Percentiles rank a stretch among this genome's conserved stretches.
phyloP scores from a whole-genome alignment of 1,140 invertebrate genomes.

The Penaeus japonicus region DNA sequence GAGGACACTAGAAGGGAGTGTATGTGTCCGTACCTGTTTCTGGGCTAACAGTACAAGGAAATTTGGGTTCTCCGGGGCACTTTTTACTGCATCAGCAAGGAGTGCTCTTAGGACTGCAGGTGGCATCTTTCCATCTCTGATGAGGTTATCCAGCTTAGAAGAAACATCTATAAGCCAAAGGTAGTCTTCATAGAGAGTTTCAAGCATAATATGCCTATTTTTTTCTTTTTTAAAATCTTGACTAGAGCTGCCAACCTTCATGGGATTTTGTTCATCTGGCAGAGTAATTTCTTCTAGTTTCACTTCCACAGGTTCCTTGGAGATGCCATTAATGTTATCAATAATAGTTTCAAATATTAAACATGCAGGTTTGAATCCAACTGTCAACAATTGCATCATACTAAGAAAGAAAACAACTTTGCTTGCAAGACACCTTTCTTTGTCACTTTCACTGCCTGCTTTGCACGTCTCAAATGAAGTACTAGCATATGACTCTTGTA shows the following conservation, averaged over 20 bases:
- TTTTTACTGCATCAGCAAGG: background rate
- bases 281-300: conserved; percentile 22
- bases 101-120: conserved; percentile 4
- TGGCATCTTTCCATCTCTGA: background rate
- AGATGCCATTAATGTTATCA: conserved; percentile 18
- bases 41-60: conserved; percentile 30
- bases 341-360: conserved; percentile 48
- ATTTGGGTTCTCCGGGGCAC: conserved; percentile 33
- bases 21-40: conserved; percentile 20
- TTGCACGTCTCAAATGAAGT: background rate
- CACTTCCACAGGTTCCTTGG: background rate
- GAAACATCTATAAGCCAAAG: conserved; percentile 38
- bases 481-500: conserved; percentile 10
- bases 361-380: conserved; percentile 47
- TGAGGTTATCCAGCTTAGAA: background rate
- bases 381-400: conserved; percentile 42
- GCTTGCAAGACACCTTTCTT: conserved; percentile 7
- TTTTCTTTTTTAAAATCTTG: background rate
- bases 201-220: background rate
- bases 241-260: background rate
- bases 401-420: conserved; percentile 34
- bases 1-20: background rate
- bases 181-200: conserved; percentile 30
- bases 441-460: background rate
- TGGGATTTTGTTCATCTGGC: background rate